These are phyloP conservation scores for Leptobrachium leishanense DNA, from an alignment of 2,113 vertebrate species.

Conservation along the genomic window DNA sequence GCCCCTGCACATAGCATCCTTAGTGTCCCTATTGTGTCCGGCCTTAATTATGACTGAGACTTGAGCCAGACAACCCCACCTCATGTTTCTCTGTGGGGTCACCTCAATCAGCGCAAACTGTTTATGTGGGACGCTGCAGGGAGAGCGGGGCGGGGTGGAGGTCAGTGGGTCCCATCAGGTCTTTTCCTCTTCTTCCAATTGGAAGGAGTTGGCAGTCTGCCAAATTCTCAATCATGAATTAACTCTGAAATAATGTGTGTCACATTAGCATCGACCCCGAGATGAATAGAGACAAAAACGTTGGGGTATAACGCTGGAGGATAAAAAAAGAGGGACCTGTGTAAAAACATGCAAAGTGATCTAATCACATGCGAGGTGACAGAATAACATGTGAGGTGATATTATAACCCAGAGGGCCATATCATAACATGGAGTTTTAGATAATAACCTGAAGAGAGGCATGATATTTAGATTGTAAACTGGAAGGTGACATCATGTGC, in stretches of 20 bases:
- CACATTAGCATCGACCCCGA: slow-evolving; percentile 21
- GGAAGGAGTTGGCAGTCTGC: slow-evolving; percentile 27
- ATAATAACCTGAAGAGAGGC: not conserved
- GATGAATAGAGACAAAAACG: slow-evolving; percentile 10
- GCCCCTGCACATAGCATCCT: slow-evolving; percentile 22
- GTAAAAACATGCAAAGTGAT: not conserved
- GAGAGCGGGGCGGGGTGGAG: slow-evolving; percentile 40
- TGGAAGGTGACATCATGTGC: too few relatives aligned
- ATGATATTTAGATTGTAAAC: too few relatives aligned
- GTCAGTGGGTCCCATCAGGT: slow-evolving; percentile 51
- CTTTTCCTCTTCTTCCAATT: slow-evolving; percentile 34
- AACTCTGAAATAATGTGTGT: slow-evolving; percentile 34
- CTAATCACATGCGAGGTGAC: not conserved
- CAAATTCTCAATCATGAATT: slow-evolving; percentile 16
- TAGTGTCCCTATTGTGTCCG: slow-evolving; percentile 52
- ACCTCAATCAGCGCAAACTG: slow-evolving; percentile 45
- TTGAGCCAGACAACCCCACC: slow-evolving; percentile 41
- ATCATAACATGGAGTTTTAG: not conserved
- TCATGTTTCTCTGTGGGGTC: slow-evolving; percentile 50
- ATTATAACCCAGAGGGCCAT: slow-evolving; percentile 1
- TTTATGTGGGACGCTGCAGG: slow-evolving; percentile 46
- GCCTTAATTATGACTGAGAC: slow-evolving; percentile 51
- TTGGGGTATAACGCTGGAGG: not conserved
- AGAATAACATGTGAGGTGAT: slow-evolving; percentile 19
- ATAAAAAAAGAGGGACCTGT: not conserved